phyloP scores from a whole-genome alignment of 2,113 vertebrate species.

The Dasyornis broadbenti region DNA sequence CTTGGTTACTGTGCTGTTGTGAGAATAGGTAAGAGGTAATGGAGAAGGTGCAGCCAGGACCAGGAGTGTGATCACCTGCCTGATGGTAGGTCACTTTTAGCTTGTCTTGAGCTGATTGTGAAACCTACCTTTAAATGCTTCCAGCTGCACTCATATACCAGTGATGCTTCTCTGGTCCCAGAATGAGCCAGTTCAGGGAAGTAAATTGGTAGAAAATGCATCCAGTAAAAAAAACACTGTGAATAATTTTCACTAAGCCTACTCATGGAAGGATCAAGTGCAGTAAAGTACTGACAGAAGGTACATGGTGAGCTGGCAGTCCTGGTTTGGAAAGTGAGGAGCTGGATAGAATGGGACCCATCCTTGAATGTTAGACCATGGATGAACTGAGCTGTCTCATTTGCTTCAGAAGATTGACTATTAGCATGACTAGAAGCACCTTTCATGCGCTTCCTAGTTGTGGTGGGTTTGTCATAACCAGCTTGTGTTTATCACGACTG shows the following conservation, averaged over 20 bases:
- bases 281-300: background rate
- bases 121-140: background rate
- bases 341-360: background rate
- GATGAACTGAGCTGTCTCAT: background rate
- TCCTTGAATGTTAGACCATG: background rate
- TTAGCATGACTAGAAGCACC: background rate
- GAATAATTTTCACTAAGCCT: background rate
- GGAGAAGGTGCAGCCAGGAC: background rate
- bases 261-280: background rate
- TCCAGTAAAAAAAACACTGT: background rate
- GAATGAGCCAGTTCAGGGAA: background rate
- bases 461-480: background rate
- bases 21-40: background rate
- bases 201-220: background rate
- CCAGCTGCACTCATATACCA: background rate
- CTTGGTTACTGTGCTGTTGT: background rate
- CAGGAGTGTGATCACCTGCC: background rate
- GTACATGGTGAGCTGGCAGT: background rate
- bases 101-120: background rate
- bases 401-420: background rate
- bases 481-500: accelerated
- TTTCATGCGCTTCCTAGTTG: background rate
- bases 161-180: background rate
- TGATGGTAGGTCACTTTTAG: background rate
- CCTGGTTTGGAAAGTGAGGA: background rate